Base-by-base conservation (phyloP, 2,797 vertebrate species). In the Sebastes oblongus region DNA sequence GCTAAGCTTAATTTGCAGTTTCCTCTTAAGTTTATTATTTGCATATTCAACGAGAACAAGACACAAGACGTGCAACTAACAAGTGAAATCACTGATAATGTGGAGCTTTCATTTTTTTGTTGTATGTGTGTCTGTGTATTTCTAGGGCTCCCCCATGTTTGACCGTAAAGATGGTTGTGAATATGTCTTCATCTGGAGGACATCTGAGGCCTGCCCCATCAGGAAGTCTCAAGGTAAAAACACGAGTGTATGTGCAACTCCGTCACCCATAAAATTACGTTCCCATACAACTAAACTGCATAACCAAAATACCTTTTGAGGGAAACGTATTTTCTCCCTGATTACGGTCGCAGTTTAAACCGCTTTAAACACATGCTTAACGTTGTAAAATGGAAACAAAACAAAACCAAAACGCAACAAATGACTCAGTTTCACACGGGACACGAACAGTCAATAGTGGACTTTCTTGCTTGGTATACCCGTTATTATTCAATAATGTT, bases 151-250 rank as follows among this genome's bases (percentile, higher is more conserved):
- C 0, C 98, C 98, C 0, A 92, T 96, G 46, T 96, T 98, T 72
- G 97, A 98, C 83, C 95, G 96, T 20, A 81, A 88, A 78, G 94
- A 96, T 1, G 96, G 94, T 3, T 99, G 98, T 88, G 98, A 99
- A 72, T 99, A 96, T 5, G 94, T 99, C 25, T 99, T 99, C 83
- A 83, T 97, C 66, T 99, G 98, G 98, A 97, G 97, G 87, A 99
- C 98, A 0, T 95, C 98, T 5, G 97, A 97, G 82, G 98, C 98
- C 11, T 99, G 98, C 70, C 97, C 97, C 1, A 81, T 98, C 78
- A 93, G 81, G 88, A 97, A 91, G 90, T 92, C 93, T 64, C 94
- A 96, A 89, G 95, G 94, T 96, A 88, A 78, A n/a, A 29, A 5
- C 2, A 1, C 5, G 0, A 42, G 39, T 8, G 3, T 60, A 27